Percentiles rank a stretch among this genome's conserved stretches.
phyloP scores from a whole-genome alignment of 2,888 invertebrate genomes.

The Cephus nigrinus region DNA sequence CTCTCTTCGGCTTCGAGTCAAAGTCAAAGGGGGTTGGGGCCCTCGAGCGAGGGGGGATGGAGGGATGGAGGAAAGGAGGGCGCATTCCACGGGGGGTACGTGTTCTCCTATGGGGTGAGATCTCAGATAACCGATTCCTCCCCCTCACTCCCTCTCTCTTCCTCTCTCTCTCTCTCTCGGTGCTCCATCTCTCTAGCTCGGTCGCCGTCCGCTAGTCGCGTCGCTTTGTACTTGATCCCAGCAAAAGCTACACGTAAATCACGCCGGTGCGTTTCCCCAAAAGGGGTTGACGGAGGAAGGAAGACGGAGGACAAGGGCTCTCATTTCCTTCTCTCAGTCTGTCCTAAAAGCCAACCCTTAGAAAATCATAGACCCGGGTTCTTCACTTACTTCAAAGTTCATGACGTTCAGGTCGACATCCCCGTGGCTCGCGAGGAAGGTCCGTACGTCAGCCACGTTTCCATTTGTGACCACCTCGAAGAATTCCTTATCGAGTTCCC shows the following conservation, averaged over 20 bases:
- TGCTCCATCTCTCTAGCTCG: neutral
- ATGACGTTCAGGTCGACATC: conserved; percentile 71
- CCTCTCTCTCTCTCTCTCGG: neutral
- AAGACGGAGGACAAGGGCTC: too few relatives aligned
- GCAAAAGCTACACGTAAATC: conserved; percentile 30
- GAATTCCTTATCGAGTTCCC: conserved; percentile 68
- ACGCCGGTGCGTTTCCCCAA: conserved; percentile 8
- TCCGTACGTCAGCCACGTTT: conserved; percentile 65
- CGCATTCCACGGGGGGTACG: conserved; percentile 50
- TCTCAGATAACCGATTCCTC: conserved; percentile 42
- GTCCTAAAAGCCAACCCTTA: too few relatives aligned
- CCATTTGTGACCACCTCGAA: conserved; percentile 68
- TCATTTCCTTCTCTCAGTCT: too few relatives aligned
- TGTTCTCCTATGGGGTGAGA: conserved; percentile 46
- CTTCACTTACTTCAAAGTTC: conserved; percentile 67
- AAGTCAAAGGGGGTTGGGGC: conserved; percentile 18
- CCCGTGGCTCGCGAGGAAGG: conserved; percentile 65
- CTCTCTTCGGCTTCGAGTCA: conserved; percentile 14
- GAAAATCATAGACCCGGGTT: too few relatives aligned
- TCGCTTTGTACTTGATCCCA: neutral
- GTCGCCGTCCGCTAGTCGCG: neutral
- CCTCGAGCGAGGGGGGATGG: neutral
- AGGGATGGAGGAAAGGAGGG: conserved; percentile 11
- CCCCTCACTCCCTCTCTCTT: neutral
- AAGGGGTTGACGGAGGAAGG: conserved; percentile 11